These are phyloP conservation scores for Coracopsis vasa DNA, from an alignment of 2,113 vertebrate genomes.

Conservation along the genomic window DNA sequence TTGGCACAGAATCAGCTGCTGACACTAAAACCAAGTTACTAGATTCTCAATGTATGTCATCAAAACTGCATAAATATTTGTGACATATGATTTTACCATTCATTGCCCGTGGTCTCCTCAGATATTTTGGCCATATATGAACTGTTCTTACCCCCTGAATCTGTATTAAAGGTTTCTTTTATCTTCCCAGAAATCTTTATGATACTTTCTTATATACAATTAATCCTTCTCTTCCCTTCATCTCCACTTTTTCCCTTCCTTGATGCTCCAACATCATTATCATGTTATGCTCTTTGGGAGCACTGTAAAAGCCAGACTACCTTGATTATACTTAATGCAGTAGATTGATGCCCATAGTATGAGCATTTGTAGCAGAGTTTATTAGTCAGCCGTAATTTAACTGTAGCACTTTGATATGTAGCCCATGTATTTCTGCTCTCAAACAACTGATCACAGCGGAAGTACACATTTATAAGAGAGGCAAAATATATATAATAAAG, in stretches of 20 bases:
- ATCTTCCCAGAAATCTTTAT: background rate
- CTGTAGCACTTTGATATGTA: background rate
- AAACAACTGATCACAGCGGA: background rate
- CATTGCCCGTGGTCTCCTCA: background rate
- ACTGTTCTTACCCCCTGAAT: background rate
- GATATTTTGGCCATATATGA: background rate
- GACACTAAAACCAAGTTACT: background rate
- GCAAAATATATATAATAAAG: background rate
- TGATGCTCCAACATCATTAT: background rate
- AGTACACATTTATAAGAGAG: background rate
- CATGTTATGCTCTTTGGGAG: background rate
- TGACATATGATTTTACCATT: background rate
- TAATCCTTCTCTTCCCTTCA: background rate
- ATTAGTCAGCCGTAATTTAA: background rate
- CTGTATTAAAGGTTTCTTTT: background rate
- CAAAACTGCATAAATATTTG: background rate
- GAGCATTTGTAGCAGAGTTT: background rate
- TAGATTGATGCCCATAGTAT: background rate
- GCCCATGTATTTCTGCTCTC: background rate
- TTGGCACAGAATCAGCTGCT: background rate
- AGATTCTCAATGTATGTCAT: background rate
- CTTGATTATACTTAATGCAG: background rate
- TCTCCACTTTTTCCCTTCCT: background rate
- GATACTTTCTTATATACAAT: background rate
- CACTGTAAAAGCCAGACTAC: background rate